Evolutionary conservation across 2,888 invertebrate genomes (phyloP).

Genomic region (Dryadula phaetusa): DNA sequence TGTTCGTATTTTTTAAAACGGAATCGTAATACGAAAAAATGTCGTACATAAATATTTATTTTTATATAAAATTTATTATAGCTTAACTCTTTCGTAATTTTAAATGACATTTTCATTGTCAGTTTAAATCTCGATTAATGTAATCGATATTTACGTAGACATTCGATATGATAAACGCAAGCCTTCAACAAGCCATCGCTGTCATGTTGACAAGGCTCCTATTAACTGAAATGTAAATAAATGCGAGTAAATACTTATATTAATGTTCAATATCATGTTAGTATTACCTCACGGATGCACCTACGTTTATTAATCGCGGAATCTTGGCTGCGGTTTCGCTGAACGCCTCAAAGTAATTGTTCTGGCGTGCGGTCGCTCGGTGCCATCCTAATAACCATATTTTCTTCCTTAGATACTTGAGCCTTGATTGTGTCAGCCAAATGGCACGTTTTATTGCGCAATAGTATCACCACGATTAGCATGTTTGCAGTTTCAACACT

Average conservation of each 20-base stretch:
- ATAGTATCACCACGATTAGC: conserved; percentile 46
- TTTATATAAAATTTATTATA: conserved; percentile 17
- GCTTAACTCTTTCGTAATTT: background rate
- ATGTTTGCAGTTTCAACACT: conserved; percentile 51
- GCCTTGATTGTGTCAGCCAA: conserved; percentile 64
- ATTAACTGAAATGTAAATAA: conserved; percentile 41
- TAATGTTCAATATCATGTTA: conserved; percentile 38
- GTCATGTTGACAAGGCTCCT: conserved; percentile 29
- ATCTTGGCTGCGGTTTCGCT: conserved; percentile 68
- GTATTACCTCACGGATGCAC: conserved; percentile 35
- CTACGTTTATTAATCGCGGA: conserved; percentile 39
- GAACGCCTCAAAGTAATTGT: conserved; percentile 69
- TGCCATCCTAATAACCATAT: conserved; percentile 77
- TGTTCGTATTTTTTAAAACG: conserved; percentile 1
- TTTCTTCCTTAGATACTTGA: conserved; percentile 63
- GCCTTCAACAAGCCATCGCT: conserved; percentile 24
- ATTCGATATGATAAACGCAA: conserved; percentile 13
- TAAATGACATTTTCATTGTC: conserved; percentile 13
- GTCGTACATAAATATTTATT: conserved; percentile 1
- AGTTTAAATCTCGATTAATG: background rate
- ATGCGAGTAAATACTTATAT: conserved; percentile 28
- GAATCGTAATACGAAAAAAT: conserved; percentile 10
- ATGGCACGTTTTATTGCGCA: conserved; percentile 52
- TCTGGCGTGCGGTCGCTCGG: conserved; percentile 73
- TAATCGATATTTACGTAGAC: background rate